Percentiles rank a stretch among this genome's conserved stretches.
Conservation (phyloP, 2,888 invertebrate species). For the Erebia palarica region DNA sequence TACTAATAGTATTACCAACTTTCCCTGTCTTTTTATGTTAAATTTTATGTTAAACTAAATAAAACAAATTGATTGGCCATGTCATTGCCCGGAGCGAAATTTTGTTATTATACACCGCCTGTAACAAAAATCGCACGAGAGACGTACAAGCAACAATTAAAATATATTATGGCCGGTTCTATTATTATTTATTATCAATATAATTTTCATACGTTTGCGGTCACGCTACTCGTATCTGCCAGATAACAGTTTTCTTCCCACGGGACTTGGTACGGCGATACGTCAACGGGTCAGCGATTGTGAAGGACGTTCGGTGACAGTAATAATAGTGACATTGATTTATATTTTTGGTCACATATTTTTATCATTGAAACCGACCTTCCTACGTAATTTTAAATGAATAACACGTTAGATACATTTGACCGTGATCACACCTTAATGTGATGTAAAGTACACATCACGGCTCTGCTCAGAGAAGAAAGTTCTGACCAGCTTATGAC, state of each 20-base stretch:
- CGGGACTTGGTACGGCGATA: constrained; percentile 56
- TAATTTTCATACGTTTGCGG: constrained; percentile 58
- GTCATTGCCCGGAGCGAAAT: constrained; percentile 53
- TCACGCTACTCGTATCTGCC: constrained; percentile 55
- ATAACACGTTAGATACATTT: neutral
- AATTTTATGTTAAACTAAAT: constrained; percentile 58
- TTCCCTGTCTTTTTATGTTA: constrained; percentile 25
- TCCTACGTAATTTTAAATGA: neutral
- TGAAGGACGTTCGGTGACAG: constrained; percentile 45
- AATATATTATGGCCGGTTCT: constrained; percentile 52
- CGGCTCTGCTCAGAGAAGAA: too few relatives aligned
- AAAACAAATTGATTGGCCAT: constrained; percentile 62
- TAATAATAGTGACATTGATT: constrained; percentile 28
- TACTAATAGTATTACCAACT: constrained; percentile 32
- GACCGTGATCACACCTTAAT: neutral
- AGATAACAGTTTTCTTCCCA: constrained; percentile 74
- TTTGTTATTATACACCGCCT: constrained; percentile 63
- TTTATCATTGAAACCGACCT: constrained; percentile 1
- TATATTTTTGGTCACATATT: constrained; percentile 19
- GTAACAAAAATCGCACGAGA: constrained; percentile 64
- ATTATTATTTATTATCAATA: constrained; percentile 47
- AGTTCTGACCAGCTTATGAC: too few relatives aligned
- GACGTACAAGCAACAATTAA: constrained; percentile 70
- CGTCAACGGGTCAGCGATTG: constrained; percentile 39
- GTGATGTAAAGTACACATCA: neutral